These are phyloP conservation scores for Acrossocheilus wenchowensis DNA, from an alignment of 2,797 vertebrate genomes.

Conservation along the genomic window DNA sequence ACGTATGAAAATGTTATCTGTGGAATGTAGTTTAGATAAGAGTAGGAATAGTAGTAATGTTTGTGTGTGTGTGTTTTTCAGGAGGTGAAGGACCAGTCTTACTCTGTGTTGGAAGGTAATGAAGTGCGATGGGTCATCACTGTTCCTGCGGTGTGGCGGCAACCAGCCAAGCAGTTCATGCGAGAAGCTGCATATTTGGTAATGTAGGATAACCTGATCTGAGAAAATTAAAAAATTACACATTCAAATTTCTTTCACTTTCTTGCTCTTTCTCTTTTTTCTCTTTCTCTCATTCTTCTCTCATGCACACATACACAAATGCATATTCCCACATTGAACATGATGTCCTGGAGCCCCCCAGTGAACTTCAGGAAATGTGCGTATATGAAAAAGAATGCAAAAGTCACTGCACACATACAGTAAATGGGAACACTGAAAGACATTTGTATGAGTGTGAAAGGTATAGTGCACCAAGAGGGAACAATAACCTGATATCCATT, in stretches of 20 bases:
- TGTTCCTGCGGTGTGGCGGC: slow-evolving; percentile 96
- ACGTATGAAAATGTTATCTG: slow-evolving; percentile 1
- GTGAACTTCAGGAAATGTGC: slow-evolving; percentile 63
- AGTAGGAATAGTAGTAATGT: neutral
- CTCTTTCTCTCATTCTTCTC: neutral
- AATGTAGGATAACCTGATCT: slow-evolving; percentile 48
- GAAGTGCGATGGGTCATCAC: slow-evolving; percentile 94
- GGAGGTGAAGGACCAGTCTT: slow-evolving; percentile 92
- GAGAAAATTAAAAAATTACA: slow-evolving; percentile 6
- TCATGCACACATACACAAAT: slow-evolving; percentile 16
- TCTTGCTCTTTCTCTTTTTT: neutral
- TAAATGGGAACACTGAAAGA: slow-evolving; percentile 53
- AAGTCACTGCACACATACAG: slow-evolving; percentile 50
- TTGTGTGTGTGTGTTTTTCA: slow-evolving; percentile 58
- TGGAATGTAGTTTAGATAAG: slow-evolving; percentile 11
- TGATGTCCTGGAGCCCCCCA: slow-evolving; percentile 15
- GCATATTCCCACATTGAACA: slow-evolving; percentile 25
- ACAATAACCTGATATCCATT: slow-evolving; percentile 35
- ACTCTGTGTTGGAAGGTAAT: slow-evolving; percentile 75
- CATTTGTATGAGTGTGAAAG: slow-evolving; percentile 35
- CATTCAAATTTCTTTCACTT: neutral
- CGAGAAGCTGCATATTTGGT: slow-evolving; percentile 94
- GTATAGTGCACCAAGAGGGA: slow-evolving; percentile 9
- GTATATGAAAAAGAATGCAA: slow-evolving; percentile 62
- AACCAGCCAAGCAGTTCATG: slow-evolving; percentile 98